Evolutionary conservation across 2,797 vertebrate genomes (phyloP).

Genomic region (Siniperca obscura): DNA sequence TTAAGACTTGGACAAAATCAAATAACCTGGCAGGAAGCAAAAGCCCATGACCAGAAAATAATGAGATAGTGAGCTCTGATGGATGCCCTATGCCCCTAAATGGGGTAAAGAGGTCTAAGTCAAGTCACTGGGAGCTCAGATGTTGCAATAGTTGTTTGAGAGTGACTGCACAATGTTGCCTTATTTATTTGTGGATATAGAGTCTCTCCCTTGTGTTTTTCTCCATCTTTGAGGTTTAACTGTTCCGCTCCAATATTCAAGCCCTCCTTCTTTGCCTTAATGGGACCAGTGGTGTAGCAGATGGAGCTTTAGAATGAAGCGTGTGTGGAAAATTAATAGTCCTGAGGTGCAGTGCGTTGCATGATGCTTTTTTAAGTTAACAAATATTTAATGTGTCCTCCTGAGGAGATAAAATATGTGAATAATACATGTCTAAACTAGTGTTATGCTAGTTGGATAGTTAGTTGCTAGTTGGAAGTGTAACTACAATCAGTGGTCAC

Average conservation of each 20-base stretch:
- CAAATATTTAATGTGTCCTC: constrained; percentile 81
- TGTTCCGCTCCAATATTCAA: constrained; percentile 55
- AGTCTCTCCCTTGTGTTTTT: constrained; percentile 44
- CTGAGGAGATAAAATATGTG: constrained; percentile 64
- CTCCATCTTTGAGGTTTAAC: constrained; percentile 55
- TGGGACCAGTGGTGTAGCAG: constrained; percentile 61
- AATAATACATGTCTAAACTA: constrained; percentile 78
- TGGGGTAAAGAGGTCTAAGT: too few species aligned
- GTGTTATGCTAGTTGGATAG: constrained; percentile 61
- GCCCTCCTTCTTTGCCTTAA: constrained; percentile 56
- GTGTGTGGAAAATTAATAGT: constrained; percentile 75
- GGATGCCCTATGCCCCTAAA: too few species aligned
- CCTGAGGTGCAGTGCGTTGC: constrained; percentile 69
- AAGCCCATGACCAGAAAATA: too few species aligned
- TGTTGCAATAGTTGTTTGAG: constrained; percentile 46
- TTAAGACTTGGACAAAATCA: background rate
- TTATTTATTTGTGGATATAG: constrained; percentile 59
- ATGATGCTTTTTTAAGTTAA: constrained; percentile 80
- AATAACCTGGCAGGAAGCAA: too few species aligned
- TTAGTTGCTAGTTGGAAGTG: constrained; percentile 31
- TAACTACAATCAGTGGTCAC: constrained; percentile 44
- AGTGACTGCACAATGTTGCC: constrained; percentile 39
- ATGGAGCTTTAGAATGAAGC: constrained; percentile 69
- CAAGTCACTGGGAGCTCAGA: constrained; percentile 23
- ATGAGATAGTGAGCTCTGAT: too few species aligned